Conservation (phyloP, 2,888 invertebrate species). For the Scaptomyza caliginosa region DNA sequence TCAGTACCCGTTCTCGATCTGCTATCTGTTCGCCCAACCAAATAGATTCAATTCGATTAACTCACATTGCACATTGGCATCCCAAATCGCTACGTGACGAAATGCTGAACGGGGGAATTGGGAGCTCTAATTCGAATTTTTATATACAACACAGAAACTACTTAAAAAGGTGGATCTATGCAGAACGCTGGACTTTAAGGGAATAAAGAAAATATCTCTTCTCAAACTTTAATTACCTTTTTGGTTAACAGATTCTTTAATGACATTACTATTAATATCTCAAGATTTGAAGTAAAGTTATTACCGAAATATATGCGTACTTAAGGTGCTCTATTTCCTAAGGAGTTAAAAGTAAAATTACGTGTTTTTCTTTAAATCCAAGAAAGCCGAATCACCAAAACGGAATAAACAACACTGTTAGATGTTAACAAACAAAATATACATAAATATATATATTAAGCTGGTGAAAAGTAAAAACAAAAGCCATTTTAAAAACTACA, state of each 20-base stretch:
- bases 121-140: conserved; percentile 11
- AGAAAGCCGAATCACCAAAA: too few species aligned
- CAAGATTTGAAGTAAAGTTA: too few species aligned
- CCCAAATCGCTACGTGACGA: conserved; percentile 56
- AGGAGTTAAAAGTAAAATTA: too few species aligned
- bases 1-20: neutral
- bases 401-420: neutral
- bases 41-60: conserved; percentile 73
- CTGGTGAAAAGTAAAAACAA: neutral
- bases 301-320: too few species aligned
- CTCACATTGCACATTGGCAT: conserved; percentile 52
- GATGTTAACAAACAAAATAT: neutral
- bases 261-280: too few species aligned
- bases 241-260: neutral
- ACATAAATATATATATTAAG: neutral
- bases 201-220: neutral
- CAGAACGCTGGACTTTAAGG: neutral
- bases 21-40: conserved; percentile 27
- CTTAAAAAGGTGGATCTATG: conserved; percentile 12
- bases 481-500: neutral
- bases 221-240: neutral
- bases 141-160: neutral
- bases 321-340: too few species aligned
- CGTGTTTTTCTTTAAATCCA: too few species aligned
- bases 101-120: conserved; percentile 20